phyloP scores from a whole-genome alignment of 2,113 vertebrate species.

The Grantiella picta region DNA sequence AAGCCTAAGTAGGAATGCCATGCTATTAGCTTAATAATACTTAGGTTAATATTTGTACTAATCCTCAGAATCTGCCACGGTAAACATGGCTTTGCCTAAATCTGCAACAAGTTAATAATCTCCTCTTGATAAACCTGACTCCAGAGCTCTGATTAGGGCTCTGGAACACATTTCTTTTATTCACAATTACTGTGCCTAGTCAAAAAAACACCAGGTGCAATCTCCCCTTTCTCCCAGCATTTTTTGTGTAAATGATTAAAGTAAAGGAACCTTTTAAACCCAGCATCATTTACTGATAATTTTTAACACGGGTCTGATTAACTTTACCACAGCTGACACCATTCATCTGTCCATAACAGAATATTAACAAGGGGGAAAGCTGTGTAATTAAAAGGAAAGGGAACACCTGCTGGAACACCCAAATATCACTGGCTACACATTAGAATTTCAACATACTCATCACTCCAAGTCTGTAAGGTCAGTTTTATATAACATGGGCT shows the following conservation, averaged over 20 bases:
- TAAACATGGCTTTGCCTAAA: not conserved
- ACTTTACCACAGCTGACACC: slow-evolving; percentile 3
- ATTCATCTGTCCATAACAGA: not conserved
- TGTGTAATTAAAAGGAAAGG: not conserved
- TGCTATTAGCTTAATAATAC: not conserved
- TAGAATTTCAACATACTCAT: accelerated
- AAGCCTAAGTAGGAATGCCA: not conserved
- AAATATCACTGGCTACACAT: not conserved
- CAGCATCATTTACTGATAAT: not conserved
- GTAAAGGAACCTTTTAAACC: not conserved
- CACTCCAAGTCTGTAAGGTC: not conserved
- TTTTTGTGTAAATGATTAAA: not conserved
- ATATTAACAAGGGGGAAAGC: not conserved
- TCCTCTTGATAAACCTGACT: not conserved
- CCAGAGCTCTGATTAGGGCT: not conserved
- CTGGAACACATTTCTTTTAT: not conserved
- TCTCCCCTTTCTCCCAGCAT: not conserved
- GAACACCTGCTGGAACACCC: not conserved
- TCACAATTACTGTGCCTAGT: not conserved
- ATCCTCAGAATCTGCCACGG: not conserved
- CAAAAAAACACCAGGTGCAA: not conserved
- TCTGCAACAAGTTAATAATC: not conserved
- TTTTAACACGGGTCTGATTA: not conserved
- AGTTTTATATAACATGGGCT: not conserved
- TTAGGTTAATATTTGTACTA: not conserved